Conservation (phyloP, 2,113 vertebrate genomes). For the Labeo catla region DNA sequence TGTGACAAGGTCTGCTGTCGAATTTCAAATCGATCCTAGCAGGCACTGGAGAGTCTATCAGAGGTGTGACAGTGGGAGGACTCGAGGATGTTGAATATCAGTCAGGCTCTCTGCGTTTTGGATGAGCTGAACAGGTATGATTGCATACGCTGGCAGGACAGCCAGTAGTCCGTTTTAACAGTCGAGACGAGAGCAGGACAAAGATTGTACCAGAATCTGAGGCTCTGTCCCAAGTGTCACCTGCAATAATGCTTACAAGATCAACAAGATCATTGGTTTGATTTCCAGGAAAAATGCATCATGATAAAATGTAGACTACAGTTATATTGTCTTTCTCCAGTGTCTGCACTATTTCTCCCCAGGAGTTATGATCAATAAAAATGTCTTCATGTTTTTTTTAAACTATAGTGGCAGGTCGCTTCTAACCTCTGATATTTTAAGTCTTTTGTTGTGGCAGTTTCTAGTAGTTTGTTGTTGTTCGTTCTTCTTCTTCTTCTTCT, state of each 20-base stretch:
- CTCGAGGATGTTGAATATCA: neutral
- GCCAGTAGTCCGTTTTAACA: neutral
- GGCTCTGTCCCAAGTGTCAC: neutral
- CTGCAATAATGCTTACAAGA: neutral
- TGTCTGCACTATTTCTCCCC: neutral
- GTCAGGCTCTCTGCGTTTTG: neutral
- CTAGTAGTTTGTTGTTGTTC: neutral
- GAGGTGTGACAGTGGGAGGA: neutral
- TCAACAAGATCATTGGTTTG: neutral
- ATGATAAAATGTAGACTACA: too few species aligned
- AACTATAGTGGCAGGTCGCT: neutral
- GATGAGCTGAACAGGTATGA: neutral
- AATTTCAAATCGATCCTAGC: neutral
- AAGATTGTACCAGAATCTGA: too few species aligned
- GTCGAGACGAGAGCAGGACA: neutral
- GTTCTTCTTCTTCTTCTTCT: neutral
- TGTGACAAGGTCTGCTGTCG: neutral
- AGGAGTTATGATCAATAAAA: neutral
- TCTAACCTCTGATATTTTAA: too few species aligned
- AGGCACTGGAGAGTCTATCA: neutral
- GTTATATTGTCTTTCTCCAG: neutral
- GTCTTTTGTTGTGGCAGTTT: too few species aligned
- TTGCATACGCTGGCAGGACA: neutral
- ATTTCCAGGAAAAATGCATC: neutral
- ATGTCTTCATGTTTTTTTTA: neutral